Percentiles rank a stretch among this genome's conserved stretches.
phyloP scores from a whole-genome alignment of 2,888 invertebrate genomes.

The Zonitis immaculata region DNA sequence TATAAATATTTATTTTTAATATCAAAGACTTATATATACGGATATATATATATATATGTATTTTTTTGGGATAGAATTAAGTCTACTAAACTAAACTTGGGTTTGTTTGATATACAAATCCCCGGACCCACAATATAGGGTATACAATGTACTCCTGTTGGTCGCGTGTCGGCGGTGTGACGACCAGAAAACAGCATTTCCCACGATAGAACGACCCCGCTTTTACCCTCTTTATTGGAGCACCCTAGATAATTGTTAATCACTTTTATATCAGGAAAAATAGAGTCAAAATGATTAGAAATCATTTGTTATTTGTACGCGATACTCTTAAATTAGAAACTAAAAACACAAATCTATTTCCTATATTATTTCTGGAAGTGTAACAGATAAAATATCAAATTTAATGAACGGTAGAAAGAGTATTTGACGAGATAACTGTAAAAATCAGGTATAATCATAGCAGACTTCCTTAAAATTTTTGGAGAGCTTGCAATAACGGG shows the following conservation, averaged over 20 bases:
- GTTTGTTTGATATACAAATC: conserved; percentile 25
- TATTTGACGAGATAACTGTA: background rate
- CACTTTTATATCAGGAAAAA: conserved; percentile 28
- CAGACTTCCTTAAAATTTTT: background rate
- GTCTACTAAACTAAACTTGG: background rate
- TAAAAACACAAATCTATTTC: too few species aligned
- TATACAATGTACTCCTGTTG: conserved; percentile 23
- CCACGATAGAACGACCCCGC: conserved; percentile 36
- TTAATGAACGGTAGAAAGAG: too few species aligned
- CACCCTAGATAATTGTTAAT: conserved; percentile 34
- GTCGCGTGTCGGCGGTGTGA: conserved; percentile 42
- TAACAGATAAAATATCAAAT: too few species aligned
- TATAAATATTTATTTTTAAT: too few species aligned
- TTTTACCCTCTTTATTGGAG: conserved; percentile 26
- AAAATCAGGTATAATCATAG: background rate
- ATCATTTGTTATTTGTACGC: background rate
- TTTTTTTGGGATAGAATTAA: background rate
- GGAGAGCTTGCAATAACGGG: background rate
- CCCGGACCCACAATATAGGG: conserved; percentile 24
- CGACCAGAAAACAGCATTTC: conserved; percentile 38
- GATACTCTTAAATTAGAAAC: background rate
- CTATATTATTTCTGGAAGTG: too few species aligned
- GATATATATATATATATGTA: too few species aligned
- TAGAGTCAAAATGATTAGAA: conserved; percentile 20
- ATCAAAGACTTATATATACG: background rate